Evolutionary conservation across 1,140 invertebrate species (phyloP), one percentile per base, ranked within the genome.

Genomic region (Doryteuthis pealeii): DNA sequence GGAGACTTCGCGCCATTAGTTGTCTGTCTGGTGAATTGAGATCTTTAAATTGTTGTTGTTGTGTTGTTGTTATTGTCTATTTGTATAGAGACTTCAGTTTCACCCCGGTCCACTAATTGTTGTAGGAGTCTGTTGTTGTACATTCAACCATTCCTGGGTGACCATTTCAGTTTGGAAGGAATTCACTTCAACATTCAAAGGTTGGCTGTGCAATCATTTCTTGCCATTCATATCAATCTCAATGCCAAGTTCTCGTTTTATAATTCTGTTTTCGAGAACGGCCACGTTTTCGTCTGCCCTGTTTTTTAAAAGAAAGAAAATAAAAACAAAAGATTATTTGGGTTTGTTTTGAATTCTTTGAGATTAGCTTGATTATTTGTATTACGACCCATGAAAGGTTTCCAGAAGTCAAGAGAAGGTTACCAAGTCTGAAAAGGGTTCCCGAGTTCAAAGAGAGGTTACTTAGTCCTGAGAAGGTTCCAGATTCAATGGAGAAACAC

Each of bases 271-370:
- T 78, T 73, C 77, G 79, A 28, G 85, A 85, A 28, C n/a, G 79
- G 28, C 86, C 86, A 74, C 85, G n/a, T n/a, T 81, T 83, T 40
- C 80, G 83, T 43, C 79, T 81, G 22, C 77, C 83, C n/a, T n/a
- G n/a, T 84, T 43, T 33, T 66, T 40, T 40, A 10, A 5, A 40
- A 40, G 35, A 40, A 40, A 5, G 35, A 3, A 40, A 40, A 40
- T 5, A n/a, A 40, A 40, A 40, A 40, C 4, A 40, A 40, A 40
- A 40, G 35, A 40, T n/a, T n/a, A n/a, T n/a, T n/a, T n/a, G n/a
- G n/a, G n/a, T n/a, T n/a, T n/a, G n/a, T n/a, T n/a, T n/a, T n/a
- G n/a, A n/a, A n/a, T n/a, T n/a, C n/a, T n/a, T n/a, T n/a, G n/a
- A n/a, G n/a, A n/a, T n/a, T n/a, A n/a, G n/a, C n/a, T n/a, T n/a